phyloP scores from a whole-genome alignment of 2,797 vertebrate species.

The Enteromius treurensis region DNA sequence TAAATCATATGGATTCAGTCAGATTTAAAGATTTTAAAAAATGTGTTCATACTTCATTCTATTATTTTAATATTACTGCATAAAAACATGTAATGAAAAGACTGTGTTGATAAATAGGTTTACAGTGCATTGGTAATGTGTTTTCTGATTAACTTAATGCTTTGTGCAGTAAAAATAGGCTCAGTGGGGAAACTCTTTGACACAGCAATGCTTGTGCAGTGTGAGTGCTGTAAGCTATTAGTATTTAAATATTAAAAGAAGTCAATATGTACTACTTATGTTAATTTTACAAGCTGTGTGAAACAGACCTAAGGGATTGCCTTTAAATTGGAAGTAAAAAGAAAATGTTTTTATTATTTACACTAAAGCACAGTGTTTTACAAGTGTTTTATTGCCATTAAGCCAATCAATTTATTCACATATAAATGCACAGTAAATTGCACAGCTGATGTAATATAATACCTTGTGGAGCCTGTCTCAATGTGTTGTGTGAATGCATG shows the following conservation, averaged over 20 bases:
- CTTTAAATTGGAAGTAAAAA: neutral
- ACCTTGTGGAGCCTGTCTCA: neutral
- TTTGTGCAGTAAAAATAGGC: neutral
- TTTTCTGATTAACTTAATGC: neutral
- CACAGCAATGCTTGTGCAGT: neutral
- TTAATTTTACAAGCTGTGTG: neutral
- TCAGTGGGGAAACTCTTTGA: neutral
- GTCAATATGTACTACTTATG: neutral
- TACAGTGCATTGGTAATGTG: neutral
- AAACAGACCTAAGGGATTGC: neutral
- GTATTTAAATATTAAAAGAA: neutral
- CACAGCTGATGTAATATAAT: neutral
- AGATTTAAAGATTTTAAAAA: neutral
- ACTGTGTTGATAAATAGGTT: neutral
- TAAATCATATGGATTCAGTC: neutral
- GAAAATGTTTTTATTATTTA: neutral
- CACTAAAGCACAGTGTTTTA: neutral
- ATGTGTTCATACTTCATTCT: neutral
- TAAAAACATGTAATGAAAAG: slow-evolving; percentile 1
- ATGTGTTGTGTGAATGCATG: neutral
- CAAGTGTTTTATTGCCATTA: neutral
- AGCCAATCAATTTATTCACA: neutral
- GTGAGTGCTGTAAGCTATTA: neutral
- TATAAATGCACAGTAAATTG: neutral
- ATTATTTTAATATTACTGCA: slow-evolving; percentile 4